A percentile compares a stretch with the other conserved stretches of the same genome.
Evolutionary conservation across 2,113 vertebrate genomes (phyloP).

Genomic region (Recurvirostra avosetta): DNA sequence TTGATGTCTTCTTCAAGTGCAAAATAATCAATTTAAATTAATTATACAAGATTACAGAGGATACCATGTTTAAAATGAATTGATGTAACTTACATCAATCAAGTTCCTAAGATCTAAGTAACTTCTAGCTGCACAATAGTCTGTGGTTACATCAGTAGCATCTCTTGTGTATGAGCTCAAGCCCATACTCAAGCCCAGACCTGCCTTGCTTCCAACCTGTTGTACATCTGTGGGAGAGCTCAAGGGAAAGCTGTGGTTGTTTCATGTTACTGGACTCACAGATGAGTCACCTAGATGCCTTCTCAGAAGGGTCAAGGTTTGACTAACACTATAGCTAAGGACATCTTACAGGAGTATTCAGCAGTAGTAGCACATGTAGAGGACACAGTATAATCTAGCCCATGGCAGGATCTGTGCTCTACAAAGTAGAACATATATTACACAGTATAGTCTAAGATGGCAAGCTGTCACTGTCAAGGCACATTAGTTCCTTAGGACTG

Average conservation of each 20-base stretch:
- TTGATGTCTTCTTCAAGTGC: neutral
- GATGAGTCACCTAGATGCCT: neutral
- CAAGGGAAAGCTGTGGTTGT: neutral
- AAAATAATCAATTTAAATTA: constrained; percentile 15
- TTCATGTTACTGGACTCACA: neutral
- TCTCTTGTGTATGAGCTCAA: neutral
- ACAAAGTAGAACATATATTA: neutral
- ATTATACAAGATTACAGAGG: neutral
- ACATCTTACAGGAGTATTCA: neutral
- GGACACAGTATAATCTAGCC: neutral
- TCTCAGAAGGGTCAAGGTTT: neutral
- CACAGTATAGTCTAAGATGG: neutral
- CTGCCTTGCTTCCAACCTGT: neutral
- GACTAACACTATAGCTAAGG: neutral
- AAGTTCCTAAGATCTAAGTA: neutral
- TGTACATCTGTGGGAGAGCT: neutral
- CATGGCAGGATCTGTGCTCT: neutral
- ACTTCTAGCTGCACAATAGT: neutral
- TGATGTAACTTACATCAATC: neutral
- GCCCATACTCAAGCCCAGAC: neutral
- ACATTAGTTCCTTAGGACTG: neutral
- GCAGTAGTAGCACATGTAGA: neutral
- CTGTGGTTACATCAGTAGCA: neutral
- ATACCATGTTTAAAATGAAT: neutral
- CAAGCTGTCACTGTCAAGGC: neutral